Evolutionary conservation across 2,113 vertebrate genomes (phyloP).

Genomic region (Phrynocephalus versicolor): DNA sequence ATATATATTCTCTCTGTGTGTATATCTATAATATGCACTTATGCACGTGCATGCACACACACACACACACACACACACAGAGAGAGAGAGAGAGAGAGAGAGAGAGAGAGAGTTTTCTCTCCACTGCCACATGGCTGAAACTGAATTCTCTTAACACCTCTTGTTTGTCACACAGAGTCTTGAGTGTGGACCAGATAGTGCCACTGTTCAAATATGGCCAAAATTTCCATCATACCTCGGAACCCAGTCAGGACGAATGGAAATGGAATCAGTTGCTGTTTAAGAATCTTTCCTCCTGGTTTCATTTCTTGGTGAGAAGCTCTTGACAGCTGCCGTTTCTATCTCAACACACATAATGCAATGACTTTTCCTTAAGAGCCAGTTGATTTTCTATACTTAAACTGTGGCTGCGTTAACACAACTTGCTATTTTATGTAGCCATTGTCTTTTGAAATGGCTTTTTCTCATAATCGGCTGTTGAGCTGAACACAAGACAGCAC

Average conservation of each 20-base stretch:
- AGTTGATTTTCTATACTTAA: not conserved
- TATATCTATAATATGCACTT: no score
- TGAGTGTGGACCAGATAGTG: not conserved
- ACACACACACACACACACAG: no score
- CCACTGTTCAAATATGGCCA: no score
- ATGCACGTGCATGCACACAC: no score
- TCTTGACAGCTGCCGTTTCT: not conserved
- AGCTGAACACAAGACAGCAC: not conserved
- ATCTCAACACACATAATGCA: not conserved
- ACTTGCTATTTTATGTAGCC: conserved; percentile 14
- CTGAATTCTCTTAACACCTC: no score
- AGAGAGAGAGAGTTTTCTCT: not conserved
- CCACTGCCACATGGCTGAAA: not conserved
- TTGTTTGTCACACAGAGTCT: not conserved
- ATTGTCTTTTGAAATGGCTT: conserved; percentile 14
- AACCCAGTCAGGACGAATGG: not conserved
- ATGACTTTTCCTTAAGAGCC: not conserved
- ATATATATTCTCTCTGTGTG: no score
- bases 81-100: no score
- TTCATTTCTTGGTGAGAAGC: not conserved
- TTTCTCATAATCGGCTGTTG: conserved; percentile 2
- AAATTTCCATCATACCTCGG: not conserved
- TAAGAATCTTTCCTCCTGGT: not conserved
- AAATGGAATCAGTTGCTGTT: not conserved
- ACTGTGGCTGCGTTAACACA: not conserved